Evolutionary conservation across 1,140 invertebrate species (phyloP), one percentile per base, ranked within the genome.

Genomic region (Solenopsis fugax): DNA sequence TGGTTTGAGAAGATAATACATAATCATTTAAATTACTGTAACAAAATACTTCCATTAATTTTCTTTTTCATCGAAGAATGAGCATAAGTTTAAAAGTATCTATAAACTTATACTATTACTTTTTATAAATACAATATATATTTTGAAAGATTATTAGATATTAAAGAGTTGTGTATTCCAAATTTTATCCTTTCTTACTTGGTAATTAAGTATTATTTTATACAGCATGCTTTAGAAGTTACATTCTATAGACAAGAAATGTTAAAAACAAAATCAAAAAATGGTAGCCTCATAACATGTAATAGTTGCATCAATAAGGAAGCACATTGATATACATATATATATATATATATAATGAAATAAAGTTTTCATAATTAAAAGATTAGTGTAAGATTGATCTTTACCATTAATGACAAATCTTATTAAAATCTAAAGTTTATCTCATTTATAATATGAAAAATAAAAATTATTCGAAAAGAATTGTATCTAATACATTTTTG

Each of bases 41-140:
- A 58, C 16, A 82, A 73, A 82, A 58, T 71, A 81, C 16, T 72
- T 72, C 34, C 13, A 13, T 48, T 34, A 77, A 77, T 16, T 77
- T 77, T 1, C 21, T 48, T 82, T 73, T 73, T 58, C 18, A 72
- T 16, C 1, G 16, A 73, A 71, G 16, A 81, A 45, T 69, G 41
- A 54, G 12, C 10, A 45, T 58, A 71, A 81, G 16, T 16, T 50
- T 56, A 71, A 45, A 52, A 6, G n/a, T n/a, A n/a, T n/a, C n/a
- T n/a, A n/a, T n/a, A n/a, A n/a, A n/a, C n/a, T n/a, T n/a, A 81
- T 67, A 41, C 29, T 9, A 6, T 81, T 48, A 58, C 12, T 81
- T 58, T n/a, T n/a, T 58, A 60, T 48, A 13, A 16, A 58, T 82
- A 37, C n/a, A 18, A 56, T 60, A 72, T 72, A n/a, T 72, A 81